Conservation (phyloP, 1,140 invertebrate genomes). For the Drosophila guanche region DNA sequence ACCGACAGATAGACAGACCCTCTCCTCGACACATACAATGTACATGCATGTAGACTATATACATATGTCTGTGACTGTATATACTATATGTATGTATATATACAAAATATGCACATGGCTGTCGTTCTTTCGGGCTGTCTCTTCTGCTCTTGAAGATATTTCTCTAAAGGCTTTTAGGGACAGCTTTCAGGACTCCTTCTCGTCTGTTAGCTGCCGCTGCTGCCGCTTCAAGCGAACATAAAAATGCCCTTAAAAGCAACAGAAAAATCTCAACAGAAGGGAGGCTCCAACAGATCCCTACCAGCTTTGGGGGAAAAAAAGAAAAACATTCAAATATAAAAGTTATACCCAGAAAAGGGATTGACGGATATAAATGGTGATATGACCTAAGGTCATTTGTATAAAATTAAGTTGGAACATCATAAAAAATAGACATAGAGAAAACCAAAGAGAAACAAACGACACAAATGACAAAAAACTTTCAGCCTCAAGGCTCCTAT, state of each 20-base stretch:
- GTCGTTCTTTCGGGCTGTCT: slow-evolving; percentile 21
- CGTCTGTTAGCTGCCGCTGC: slow-evolving; percentile 59
- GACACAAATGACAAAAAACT: slow-evolving; percentile 39
- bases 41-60: slow-evolving; percentile 19
- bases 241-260: slow-evolving; percentile 77
- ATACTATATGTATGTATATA: slow-evolving; percentile 16
- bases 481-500: slow-evolving; percentile 4
- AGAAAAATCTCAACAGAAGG: slow-evolving; percentile 39
- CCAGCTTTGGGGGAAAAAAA: slow-evolving; percentile 14
- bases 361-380: slow-evolving; percentile 82
- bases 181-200: slow-evolving; percentile 54
- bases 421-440: slow-evolving; percentile 64
- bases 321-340: slow-evolving; percentile 77
- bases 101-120: slow-evolving; percentile 56
- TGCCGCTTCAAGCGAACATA: slow-evolving; percentile 73
- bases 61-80: slow-evolving; percentile 8
- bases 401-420: slow-evolving; percentile 82
- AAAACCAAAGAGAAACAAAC: slow-evolving; percentile 19
- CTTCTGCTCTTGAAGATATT: slow-evolving; percentile 72
- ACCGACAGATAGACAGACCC: too few relatives aligned
- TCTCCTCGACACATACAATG: slow-evolving; percentile 25
- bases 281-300: slow-evolving; percentile 3
- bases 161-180: slow-evolving; percentile 79
- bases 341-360: slow-evolving; percentile 78
- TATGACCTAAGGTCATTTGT: slow-evolving; percentile 81